Base-by-base conservation (phyloP, 1,140 invertebrate species). In the Pseudomyrmex gracilis region DNA sequence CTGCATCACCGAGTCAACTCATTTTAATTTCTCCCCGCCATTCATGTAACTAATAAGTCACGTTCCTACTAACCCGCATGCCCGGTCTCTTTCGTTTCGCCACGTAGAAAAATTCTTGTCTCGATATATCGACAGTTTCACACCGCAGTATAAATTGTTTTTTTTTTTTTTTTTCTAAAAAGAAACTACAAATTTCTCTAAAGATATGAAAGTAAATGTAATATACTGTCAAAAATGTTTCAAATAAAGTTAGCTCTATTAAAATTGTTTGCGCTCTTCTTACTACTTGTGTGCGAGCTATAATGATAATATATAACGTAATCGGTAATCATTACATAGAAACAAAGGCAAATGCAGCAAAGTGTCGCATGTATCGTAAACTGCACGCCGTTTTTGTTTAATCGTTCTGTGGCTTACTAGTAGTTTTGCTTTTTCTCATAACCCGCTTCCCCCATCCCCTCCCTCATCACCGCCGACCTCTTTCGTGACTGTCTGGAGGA, bases 401-500 rank as follows among this genome's bases (percentile, higher is more conserved):
- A 4, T 34, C 34, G 34, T 34, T 34, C 34, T 34, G 34, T 67
- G 58, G 71, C 83, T 87, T 77, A 68, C 82, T 74, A 71, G 51
- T 85, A 49, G 68, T 89, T 83, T 22, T 70, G 87, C 87, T 90
- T 90, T 53, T 89, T 85, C 77, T 85, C 77, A 55, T 64, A 58
- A 57, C 53, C 88, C 58, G 10, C 53, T 82, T 73, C 88, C 89
- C 83, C 88, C 73, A 89, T 67, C 24, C 70, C 83, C 91, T 91
- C 89, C 90, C 89, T 88, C 61, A 87, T 82, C 78, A 93, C 87
- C 91, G 85, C 91, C 76, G 93, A 95, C 94, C 95, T 95, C 95
- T 95, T 95, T 95, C 94, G 92, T 94, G 94, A 95, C 93, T 93
- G 93, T 93, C 91, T 94, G 94, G 94, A 95, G 94, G 94, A 94